Evolutionary conservation across 1,140 invertebrate genomes (phyloP).

Genomic region (Micrasema longulum): DNA sequence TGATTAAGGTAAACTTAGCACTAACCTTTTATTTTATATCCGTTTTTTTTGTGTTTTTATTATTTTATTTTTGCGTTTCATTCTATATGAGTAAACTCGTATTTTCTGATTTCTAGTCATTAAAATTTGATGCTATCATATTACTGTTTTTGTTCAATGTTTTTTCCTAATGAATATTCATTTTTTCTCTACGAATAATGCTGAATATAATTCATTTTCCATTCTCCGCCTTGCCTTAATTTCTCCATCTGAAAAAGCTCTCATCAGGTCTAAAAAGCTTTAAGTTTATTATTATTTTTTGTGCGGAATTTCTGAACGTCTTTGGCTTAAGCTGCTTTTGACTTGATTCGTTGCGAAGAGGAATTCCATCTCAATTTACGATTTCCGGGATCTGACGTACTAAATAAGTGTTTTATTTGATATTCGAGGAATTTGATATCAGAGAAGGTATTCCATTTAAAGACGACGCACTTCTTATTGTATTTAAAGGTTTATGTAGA

Average conservation of each 20-base stretch:
- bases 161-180: no score
- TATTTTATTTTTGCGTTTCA: no score
- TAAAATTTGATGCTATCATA: no score
- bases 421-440: not conserved
- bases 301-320: not conserved
- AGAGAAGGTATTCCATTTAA: not conserved
- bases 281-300: constrained; percentile 24
- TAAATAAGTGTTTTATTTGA: constrained; percentile 17
- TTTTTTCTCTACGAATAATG: no score
- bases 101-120: no score
- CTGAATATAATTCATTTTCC: not conserved
- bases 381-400: constrained; percentile 10
- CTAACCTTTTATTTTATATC: no score
- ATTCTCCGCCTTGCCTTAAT: not conserved
- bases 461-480: not conserved
- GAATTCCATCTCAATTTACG: constrained; percentile 18
- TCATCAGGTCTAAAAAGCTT: not conserved
- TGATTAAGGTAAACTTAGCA: no score
- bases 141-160: no score
- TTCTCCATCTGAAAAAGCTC: constrained; percentile 13
- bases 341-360: not conserved
- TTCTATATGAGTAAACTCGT: constrained; percentile 23
- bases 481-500: no score
- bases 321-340: not conserved
- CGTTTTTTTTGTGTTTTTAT: no score